phyloP scores from a whole-genome alignment of 2,888 invertebrate genomes.

The Acleris laterana region DNA sequence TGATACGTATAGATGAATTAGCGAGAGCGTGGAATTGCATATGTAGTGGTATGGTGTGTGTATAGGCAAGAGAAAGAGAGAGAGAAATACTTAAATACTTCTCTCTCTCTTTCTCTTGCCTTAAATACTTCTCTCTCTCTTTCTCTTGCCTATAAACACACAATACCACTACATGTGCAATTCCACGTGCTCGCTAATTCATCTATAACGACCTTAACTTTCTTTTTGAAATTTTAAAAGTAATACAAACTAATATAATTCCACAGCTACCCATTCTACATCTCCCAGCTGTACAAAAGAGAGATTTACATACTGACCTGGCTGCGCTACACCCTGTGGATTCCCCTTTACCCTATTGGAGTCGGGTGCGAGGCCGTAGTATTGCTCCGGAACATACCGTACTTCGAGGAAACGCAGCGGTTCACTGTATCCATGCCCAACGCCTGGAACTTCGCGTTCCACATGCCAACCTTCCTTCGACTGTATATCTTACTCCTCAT shows the following conservation, averaged over 20 bases:
- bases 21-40: too few species aligned
- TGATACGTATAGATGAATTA: too few species aligned
- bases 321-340: constrained; percentile 97
- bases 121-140: too few species aligned
- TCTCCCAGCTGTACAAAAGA: constrained; percentile 90
- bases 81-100: too few species aligned
- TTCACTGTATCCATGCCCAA: constrained; percentile 93
- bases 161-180: too few species aligned
- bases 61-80: too few species aligned
- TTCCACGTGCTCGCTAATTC: too few species aligned
- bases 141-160: too few species aligned
- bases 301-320: constrained; percentile 92
- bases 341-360: constrained; percentile 95
- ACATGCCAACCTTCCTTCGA: constrained; percentile 91
- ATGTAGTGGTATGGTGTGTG: too few species aligned
- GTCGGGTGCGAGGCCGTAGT: constrained; percentile 94
- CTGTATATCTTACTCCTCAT: constrained; percentile 90
- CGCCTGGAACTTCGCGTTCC: constrained; percentile 92
- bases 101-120: too few species aligned
- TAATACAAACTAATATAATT: not conserved
- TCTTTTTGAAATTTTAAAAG: too few species aligned
- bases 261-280: constrained; percentile 96
- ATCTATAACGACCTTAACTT: too few species aligned
- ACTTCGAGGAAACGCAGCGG: constrained; percentile 92
- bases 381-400: constrained; percentile 92